Base-by-base conservation (phyloP, 1,140 invertebrate genomes). In the Megalopta genalis region DNA sequence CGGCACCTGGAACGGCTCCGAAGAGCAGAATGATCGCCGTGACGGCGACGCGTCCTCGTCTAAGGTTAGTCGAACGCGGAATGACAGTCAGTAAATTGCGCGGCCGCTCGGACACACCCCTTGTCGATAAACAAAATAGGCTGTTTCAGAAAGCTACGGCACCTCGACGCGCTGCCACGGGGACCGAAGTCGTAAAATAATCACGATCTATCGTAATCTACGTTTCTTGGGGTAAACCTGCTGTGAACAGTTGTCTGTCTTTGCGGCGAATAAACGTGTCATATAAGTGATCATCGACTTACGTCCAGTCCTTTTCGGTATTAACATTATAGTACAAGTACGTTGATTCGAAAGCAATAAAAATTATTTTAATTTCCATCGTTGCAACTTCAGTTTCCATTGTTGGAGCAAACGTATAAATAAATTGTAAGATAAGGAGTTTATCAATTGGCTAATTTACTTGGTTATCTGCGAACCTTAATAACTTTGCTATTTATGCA, bases 61-160 rank as follows among this genome's bases (percentile, higher is more conserved):
- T 32, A 79, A 79, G 70, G 69, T 79, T 79, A 49, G 70, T 74
- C 62, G 62, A 59, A 60, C 62, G 70, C 37, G 42, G 39, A 57
- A 27, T 16, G 3, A 27, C 23, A 32, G n/a, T 37, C 54, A 73
- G 32, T 32, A 49, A 67, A 54, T 59, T 27, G 5, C 14, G 8
- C 18, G 42, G 16, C n/a, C 21, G 37, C 21, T 39, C 46, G 69
- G 32, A 37, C n/a, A 37, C 8, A n/a, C 8, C 52, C 25, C 60
- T 49, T 49, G 77, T 59, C 77, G 69, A 73, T 79, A 65, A 73
- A 73, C 77, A 12, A 79, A 79, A 79, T 54, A 77, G 76, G 52
- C 65, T 74, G 69, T 79, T 79, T 49, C 77, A 79, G 77, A 71
- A 54, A 27, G 46, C 4, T 64, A n/a, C 60, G 12, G 67, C 7